Evolutionary conservation across 92 coral and sea anemone species (phyloP), one percentile per base, ranked within the genome.

Genomic region (Anthopleura xanthogrammica): DNA sequence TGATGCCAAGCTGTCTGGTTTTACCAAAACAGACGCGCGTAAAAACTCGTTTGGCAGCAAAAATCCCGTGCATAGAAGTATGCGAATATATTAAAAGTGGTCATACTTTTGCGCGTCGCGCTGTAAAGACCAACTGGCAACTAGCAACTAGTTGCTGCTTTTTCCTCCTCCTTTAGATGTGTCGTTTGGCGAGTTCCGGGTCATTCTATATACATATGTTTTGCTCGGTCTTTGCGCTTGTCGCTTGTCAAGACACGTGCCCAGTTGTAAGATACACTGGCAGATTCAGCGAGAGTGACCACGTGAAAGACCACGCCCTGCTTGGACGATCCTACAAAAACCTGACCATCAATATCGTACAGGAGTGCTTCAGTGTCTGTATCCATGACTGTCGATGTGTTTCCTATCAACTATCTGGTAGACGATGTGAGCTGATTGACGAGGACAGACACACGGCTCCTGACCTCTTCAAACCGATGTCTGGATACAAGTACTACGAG

Each of bases 291-390:
- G 24, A 64, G n/a, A 20, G 71, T 19, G 71, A 64, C 71, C 39
- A 64, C n/a, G 71, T 77, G 42, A 11, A 13, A 23, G 20, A 81
- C 41, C 78, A 68, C 78, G 85, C 85, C 64, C 58, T 81, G 23
- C 0, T 43, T 29, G 85, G 85, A 62, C 19, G 66, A 24, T 65
- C 85, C 77, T 65, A 65, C 77, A 81, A 68, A 56, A 81, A 65
- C 43, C 60, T 81, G 12, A 65, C 77, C 42, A 41, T 8, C 85
- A n/a, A 42, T 52, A 62, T 40, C 40, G 55, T 72, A 2, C 66
- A 80, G 80, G 78, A 80, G 55, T 88, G 91, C 79, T 88, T 88
- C 75, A 82, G 88, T 64, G 85, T 52, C 60, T 88, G 91, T 52
- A 88, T 83, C 11, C 75, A 79, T 46, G 79, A 79, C 14, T 88